Conservation (phyloP, 1,140 invertebrate species). For the Diorhabda elongata region DNA sequence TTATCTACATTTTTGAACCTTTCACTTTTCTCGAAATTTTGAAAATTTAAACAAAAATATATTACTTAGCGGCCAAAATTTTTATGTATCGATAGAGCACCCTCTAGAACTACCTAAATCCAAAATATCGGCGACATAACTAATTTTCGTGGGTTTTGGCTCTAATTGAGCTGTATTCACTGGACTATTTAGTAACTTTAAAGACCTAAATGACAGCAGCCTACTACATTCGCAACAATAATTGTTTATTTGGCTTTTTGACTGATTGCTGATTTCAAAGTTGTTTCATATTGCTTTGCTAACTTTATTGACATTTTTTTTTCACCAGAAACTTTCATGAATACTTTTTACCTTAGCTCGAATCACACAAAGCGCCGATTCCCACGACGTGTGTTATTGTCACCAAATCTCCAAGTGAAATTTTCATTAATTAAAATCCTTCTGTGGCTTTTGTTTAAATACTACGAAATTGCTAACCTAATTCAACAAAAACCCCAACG, state of each 20-base stretch:
- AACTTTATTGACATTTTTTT: not conserved
- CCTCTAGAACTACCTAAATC: too few relatives aligned
- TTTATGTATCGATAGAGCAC: too few relatives aligned
- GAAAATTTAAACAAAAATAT: too few relatives aligned
- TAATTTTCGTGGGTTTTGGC: too few relatives aligned
- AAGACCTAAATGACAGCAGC: too few relatives aligned
- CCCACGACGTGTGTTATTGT: not conserved
- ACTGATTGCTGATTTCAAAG: not conserved
- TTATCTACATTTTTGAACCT: too few relatives aligned
- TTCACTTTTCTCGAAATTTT: too few relatives aligned
- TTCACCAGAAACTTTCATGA: not conserved
- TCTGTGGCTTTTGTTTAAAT: constrained; percentile 1
- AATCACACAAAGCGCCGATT: not conserved
- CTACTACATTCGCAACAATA: not conserved
- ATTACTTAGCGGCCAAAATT: too few relatives aligned
- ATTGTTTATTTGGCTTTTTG: not conserved
- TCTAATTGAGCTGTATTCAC: too few relatives aligned
- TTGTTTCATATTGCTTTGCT: not conserved
- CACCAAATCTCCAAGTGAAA: not conserved
- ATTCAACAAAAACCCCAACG: constrained; percentile 6
- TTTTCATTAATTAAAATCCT: not conserved
- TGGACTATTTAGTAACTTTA: too few relatives aligned
- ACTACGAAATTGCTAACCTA: constrained; percentile 4
- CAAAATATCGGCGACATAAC: too few relatives aligned
- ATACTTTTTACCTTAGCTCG: not conserved